A percentile compares a stretch with the other conserved stretches of the same genome.
Conservation (phyloP, 2,113 vertebrate genomes). For the Romanogobio albipinnatus region DNA sequence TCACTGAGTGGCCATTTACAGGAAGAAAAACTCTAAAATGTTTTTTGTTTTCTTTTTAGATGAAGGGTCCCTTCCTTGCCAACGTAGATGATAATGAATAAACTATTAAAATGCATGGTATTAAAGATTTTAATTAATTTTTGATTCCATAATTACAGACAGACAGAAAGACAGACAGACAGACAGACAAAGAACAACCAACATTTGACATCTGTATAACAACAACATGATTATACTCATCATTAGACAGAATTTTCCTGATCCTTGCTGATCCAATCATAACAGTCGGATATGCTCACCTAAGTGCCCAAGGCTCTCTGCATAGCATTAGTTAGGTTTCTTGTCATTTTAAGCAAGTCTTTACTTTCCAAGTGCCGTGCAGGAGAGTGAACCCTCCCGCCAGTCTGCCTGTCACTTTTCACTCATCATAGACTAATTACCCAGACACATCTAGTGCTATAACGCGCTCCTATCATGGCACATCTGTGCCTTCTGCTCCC, state of each 20-base stretch:
- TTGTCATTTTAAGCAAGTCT: neutral
- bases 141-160: too few species aligned
- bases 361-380: neutral
- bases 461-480: conserved; percentile 10
- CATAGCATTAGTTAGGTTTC: neutral
- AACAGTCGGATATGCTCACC: neutral
- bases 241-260: neutral
- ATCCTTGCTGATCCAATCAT: neutral
- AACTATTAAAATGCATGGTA: too few species aligned
- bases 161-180: too few species aligned
- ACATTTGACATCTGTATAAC: neutral
- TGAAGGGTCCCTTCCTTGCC: too few species aligned
- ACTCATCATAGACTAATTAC: conserved; percentile 43
- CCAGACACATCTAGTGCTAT: conserved; percentile 39
- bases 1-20: too few species aligned
- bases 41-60: too few species aligned
- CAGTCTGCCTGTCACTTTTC: conserved; percentile 32
- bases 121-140: too few species aligned
- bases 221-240: neutral
- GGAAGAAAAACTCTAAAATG: too few species aligned
- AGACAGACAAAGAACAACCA: neutral
- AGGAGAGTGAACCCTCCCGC: conserved; percentile 1
- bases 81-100: too few species aligned
- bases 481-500: conserved; percentile 35
- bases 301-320: neutral